Percentiles rank a stretch among this genome's conserved stretches.
These are phyloP conservation scores for Parochlus steinenii DNA, from an alignment of 2,888 invertebrate genomes.

Conservation along the genomic window DNA sequence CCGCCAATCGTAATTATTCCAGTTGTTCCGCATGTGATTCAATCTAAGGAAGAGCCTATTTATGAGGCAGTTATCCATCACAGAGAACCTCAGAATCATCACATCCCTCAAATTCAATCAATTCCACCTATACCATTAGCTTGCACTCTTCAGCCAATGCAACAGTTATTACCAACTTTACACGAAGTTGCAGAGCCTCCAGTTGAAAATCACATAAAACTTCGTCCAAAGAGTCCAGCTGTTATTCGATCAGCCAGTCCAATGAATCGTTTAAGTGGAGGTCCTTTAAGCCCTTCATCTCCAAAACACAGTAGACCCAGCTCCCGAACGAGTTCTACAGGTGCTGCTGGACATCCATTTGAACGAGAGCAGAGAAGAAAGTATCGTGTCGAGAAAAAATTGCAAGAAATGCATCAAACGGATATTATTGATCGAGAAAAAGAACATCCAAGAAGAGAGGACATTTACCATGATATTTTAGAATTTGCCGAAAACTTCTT, in stretches of 20 bases:
- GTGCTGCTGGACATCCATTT: constrained; percentile 26
- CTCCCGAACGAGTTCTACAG: constrained; percentile 33
- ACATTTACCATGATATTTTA: constrained; percentile 60
- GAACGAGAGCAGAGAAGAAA: constrained; percentile 68
- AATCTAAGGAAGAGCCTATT: constrained; percentile 50
- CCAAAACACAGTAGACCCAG: constrained; percentile 35
- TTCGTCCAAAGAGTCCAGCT: constrained; percentile 27
- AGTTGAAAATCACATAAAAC: constrained; percentile 17
- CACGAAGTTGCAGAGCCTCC: constrained; percentile 22
- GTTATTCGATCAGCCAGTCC: constrained; percentile 23
- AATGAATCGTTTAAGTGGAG: constrained; percentile 18
- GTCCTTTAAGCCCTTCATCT: constrained; percentile 26
- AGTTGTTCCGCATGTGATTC: constrained; percentile 17
- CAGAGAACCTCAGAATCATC: constrained; percentile 28
- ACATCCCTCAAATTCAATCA: constrained; percentile 16
- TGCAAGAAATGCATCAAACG: constrained; percentile 58
- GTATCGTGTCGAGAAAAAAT: constrained; percentile 68
- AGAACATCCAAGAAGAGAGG: constrained; percentile 32
- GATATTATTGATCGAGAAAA: constrained; percentile 25
- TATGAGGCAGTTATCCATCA: constrained; percentile 71
- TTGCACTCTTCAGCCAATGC: constrained; percentile 22
- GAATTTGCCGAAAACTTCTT: constrained; percentile 91
- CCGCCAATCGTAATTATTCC: constrained; percentile 19
- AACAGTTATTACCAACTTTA: constrained; percentile 22
- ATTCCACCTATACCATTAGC: constrained; percentile 27